Evolutionary conservation across 2,113 vertebrate genomes (phyloP).

Genomic region (Drymodes brunneopygia): DNA sequence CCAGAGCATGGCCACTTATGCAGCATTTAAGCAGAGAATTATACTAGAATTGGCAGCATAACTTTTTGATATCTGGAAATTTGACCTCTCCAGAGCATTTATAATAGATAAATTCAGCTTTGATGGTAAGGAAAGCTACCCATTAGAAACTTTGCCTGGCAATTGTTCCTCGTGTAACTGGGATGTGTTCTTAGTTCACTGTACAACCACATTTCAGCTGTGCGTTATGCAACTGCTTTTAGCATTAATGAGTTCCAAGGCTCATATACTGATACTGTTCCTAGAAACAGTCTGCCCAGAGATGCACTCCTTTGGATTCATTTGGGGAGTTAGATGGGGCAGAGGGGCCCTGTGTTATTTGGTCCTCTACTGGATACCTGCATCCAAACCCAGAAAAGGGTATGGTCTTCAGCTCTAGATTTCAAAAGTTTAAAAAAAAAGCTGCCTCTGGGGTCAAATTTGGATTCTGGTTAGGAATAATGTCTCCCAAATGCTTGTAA

Average conservation of each 20-base stretch:
- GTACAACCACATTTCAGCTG: neutral
- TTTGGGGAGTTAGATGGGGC: neutral
- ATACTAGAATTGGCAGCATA: neutral
- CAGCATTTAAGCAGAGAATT: neutral
- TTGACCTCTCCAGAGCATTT: neutral
- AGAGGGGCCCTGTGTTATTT: neutral
- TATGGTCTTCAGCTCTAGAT: neutral
- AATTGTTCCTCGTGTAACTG: neutral
- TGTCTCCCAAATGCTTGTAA: neutral
- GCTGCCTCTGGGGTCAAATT: neutral
- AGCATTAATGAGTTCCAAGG: slow-evolving; percentile 28
- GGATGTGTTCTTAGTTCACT: neutral
- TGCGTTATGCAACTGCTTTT: slow-evolving; percentile 25
- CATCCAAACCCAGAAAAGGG: neutral
- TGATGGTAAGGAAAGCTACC: neutral
- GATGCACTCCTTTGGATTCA: neutral
- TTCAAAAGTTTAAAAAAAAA: neutral
- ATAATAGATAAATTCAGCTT: neutral
- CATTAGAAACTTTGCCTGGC: neutral
- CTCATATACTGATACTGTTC: neutral
- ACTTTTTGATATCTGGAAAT: neutral
- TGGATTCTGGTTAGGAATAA: neutral
- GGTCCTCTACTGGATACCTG: neutral
- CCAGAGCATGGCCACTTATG: fast-evolving
- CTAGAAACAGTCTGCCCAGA: slow-evolving; percentile 13